Conservation (phyloP, 2,888 invertebrate genomes). For the Anorthoa munda region DNA sequence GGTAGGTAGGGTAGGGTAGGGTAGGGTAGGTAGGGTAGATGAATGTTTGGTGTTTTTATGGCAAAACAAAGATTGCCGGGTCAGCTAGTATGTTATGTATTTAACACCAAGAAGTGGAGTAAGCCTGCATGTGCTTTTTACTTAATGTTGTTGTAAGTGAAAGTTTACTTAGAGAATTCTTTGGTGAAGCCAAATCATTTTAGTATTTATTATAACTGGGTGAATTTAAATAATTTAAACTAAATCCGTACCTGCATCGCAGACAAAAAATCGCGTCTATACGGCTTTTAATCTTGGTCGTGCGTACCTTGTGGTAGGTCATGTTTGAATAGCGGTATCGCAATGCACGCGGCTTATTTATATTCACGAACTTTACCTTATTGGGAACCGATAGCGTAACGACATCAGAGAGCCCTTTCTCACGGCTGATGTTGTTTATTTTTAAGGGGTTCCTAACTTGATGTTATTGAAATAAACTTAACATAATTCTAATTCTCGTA, state of each 20-base stretch:
- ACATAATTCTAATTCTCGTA: not conserved
- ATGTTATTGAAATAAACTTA: not conserved
- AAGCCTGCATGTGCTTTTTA: no score
- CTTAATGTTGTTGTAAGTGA: no score
- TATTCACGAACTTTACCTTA: conserved; percentile 61
- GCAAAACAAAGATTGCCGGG: no score
- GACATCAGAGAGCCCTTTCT: conserved; percentile 35
- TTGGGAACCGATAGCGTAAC: conserved; percentile 31
- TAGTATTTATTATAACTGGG: not conserved
- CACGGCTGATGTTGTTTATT: conserved; percentile 32
- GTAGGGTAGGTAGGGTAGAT: no score
- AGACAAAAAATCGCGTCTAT: conserved; percentile 57
- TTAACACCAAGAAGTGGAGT: no score
- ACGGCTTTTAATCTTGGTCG: conserved; percentile 64
- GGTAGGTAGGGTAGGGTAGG: no score
- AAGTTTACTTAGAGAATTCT: no score
- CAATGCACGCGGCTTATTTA: conserved; percentile 59
- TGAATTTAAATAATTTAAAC: not conserved
- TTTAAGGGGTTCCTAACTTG: not conserved
- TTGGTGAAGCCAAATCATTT: not conserved
- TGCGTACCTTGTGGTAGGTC: conserved; percentile 70
- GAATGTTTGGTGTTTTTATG: no score
- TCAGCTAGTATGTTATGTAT: no score
- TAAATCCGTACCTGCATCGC: conserved; percentile 21
- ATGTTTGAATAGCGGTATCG: conserved; percentile 65